Conservation (phyloP, 2,113 vertebrate genomes). For the Regulus satrapa region DNA sequence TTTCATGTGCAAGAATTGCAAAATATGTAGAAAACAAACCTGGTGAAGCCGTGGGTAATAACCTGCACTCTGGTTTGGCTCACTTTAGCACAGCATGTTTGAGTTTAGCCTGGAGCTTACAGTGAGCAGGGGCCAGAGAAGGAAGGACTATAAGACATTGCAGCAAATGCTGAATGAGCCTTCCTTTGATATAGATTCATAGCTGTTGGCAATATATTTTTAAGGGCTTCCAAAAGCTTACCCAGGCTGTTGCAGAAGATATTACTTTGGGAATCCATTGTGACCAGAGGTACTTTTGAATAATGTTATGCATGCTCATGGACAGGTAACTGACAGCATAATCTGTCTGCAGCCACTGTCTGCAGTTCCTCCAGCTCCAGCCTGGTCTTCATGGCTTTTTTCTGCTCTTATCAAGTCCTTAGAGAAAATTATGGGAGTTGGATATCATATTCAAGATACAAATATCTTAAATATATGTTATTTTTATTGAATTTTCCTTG, state of each 20-base stretch:
- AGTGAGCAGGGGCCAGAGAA: not conserved
- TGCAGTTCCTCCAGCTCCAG: not conserved
- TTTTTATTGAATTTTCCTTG: not conserved
- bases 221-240: not conserved
- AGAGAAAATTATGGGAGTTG: not conserved
- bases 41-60: not conserved
- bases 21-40: not conserved
- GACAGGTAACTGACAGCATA: not conserved
- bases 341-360: not conserved
- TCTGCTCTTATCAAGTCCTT: not conserved
- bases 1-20: not conserved
- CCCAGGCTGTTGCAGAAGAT: rapidly evolving
- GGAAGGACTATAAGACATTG: not conserved
- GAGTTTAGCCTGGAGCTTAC: not conserved
- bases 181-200: not conserved
- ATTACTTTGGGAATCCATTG: not conserved
- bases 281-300: not conserved
- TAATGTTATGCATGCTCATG: not conserved
- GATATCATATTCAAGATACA: not conserved
- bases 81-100: rapidly evolving
- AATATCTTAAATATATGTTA: not conserved
- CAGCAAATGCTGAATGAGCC: not conserved
- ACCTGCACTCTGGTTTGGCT: not conserved
- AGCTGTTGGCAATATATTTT: not conserved
- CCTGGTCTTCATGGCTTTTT: not conserved